phyloP scores from a whole-genome alignment of 2,888 invertebrate species.

The Synergus gifuensis region DNA sequence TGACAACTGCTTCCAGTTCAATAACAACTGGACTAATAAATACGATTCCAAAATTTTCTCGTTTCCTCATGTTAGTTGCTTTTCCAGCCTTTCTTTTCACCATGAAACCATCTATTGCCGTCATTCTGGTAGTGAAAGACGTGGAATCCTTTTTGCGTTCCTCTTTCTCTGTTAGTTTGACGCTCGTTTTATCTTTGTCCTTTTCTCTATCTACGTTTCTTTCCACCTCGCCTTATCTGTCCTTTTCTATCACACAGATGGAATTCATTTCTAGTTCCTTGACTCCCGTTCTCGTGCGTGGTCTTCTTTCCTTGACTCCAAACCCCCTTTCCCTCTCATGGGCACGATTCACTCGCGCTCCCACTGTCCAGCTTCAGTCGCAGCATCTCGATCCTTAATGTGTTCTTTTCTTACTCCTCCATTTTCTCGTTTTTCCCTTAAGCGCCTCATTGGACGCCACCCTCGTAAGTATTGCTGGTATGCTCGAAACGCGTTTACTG shows the following conservation, averaged over 20 bases:
- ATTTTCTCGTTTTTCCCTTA: slow-evolving; percentile 27
- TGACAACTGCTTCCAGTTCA: too few species aligned
- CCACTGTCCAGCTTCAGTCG: slow-evolving; percentile 21
- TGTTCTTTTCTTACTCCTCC: slow-evolving; percentile 15
- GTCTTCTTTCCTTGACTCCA: slow-evolving; percentile 35
- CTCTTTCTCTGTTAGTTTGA: slow-evolving; percentile 23
- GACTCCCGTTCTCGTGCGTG: slow-evolving; percentile 58
- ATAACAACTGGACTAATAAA: too few species aligned
- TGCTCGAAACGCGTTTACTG: neutral
- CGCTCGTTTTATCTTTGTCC: slow-evolving; percentile 38
- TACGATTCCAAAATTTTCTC: neutral
- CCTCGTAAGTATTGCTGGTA: slow-evolving; percentile 2
- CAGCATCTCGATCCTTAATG: slow-evolving; percentile 39
- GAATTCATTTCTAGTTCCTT: slow-evolving; percentile 69
- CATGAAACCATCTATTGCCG: neutral
- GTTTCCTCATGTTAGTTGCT: neutral
- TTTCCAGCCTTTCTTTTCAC: slow-evolving; percentile 23
- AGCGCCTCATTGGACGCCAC: slow-evolving; percentile 2
- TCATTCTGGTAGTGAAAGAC: neutral
- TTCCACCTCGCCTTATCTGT: slow-evolving; percentile 49
- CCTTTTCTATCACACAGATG: slow-evolving; percentile 52
- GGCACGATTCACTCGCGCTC: slow-evolving; percentile 37
- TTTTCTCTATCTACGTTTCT: slow-evolving; percentile 44
- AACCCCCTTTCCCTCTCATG: neutral
- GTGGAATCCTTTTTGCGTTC: slow-evolving; percentile 26